Evolutionary conservation across 2,888 invertebrate genomes (phyloP).

Genomic region (Orthosia gracilis): DNA sequence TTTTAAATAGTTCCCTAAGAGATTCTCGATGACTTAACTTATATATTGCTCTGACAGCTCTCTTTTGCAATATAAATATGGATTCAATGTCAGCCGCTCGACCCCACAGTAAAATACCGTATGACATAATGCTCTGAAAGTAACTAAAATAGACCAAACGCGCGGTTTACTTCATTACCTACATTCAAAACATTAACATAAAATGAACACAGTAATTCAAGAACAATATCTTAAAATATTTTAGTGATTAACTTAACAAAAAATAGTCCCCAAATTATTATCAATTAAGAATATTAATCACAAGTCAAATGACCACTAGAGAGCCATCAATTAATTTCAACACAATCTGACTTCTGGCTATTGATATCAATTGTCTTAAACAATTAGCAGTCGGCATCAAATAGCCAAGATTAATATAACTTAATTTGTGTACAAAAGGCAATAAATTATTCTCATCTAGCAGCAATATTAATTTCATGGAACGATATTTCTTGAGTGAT

Average conservation of each 20-base stretch:
- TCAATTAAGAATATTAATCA: constrained; percentile 15
- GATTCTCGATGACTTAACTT: too few species aligned
- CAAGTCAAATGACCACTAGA: constrained; percentile 10
- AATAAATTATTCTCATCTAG: constrained; percentile 53
- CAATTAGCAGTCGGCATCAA: constrained; percentile 54
- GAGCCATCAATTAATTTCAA: constrained; percentile 52
- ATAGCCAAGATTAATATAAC: constrained; percentile 59
- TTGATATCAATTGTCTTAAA: constrained; percentile 58
- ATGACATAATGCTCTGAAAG: too few species aligned
- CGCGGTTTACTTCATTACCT: too few species aligned
- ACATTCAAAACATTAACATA: background rate
- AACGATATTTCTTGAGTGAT: constrained; percentile 40
- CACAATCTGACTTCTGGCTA: constrained; percentile 42
- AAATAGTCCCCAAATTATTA: background rate
- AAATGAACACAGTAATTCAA: background rate
- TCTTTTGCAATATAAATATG: too few species aligned
- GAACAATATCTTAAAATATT: background rate
- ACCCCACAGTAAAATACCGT: too few species aligned
- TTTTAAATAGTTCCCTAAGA: too few species aligned
- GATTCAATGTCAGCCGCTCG: too few species aligned
- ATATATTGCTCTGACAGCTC: too few species aligned
- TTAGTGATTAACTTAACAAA: background rate
- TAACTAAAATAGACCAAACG: too few species aligned
- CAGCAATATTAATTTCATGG: constrained; percentile 49
- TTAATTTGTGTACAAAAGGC: constrained; percentile 55